phyloP scores from a whole-genome alignment of 2,888 invertebrate species.

The Microctonus hyperodae region DNA sequence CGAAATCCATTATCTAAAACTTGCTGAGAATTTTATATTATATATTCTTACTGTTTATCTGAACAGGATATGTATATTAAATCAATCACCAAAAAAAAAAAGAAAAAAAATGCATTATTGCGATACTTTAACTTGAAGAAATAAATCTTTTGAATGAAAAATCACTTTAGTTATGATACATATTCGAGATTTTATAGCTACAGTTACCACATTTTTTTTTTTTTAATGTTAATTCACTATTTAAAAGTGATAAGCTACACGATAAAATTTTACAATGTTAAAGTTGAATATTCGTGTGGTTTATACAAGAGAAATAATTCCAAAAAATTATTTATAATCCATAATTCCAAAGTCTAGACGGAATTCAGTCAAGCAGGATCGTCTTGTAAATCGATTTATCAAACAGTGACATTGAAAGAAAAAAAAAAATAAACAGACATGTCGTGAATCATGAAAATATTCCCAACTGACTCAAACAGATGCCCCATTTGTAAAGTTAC shows the following conservation, averaged over 20 bases:
- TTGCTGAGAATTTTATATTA: background rate
- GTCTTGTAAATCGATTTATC: background rate
- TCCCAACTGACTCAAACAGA: background rate
- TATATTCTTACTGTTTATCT: background rate
- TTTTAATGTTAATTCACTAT: too few species aligned
- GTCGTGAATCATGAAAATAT: constrained; percentile 31
- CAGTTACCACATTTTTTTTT: too few species aligned
- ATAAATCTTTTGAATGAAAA: too few species aligned
- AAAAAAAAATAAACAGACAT: constrained; percentile 31
- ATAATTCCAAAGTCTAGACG: constrained; percentile 8
- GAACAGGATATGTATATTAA: background rate
- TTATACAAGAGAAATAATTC: background rate
- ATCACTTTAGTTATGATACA: too few species aligned
- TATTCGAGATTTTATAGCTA: too few species aligned
- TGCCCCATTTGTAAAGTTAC: too few species aligned
- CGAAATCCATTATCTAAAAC: background rate
- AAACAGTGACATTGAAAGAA: constrained; percentile 10
- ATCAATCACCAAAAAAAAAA: background rate
- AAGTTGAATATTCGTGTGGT: background rate
- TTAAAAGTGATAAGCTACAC: too few species aligned
- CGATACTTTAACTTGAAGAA: too few species aligned
- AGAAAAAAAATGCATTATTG: too few species aligned
- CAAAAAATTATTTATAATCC: background rate
- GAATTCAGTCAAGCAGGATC: background rate
- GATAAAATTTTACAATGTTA: too few species aligned